Evolutionary conservation across 2,888 invertebrate species (phyloP).

Genomic region (Catocala nupta): DNA sequence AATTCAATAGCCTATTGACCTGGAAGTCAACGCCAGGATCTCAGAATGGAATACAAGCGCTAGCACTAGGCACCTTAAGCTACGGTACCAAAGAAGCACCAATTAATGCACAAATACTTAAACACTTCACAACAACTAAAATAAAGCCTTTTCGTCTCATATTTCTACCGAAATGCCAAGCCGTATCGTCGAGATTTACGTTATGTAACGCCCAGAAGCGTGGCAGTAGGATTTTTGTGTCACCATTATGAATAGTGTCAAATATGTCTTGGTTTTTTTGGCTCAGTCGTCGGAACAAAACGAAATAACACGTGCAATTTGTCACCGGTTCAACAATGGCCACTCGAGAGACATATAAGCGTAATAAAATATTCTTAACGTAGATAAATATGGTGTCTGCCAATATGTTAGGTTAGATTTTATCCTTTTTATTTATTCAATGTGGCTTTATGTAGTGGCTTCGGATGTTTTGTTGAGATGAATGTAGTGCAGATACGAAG

Average conservation of each 20-base stretch:
- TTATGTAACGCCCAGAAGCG: constrained; percentile 13
- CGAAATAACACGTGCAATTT: constrained; percentile 43
- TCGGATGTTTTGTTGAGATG: too few species aligned
- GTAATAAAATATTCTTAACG: constrained; percentile 28
- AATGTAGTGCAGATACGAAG: too few species aligned
- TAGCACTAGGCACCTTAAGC: too few species aligned
- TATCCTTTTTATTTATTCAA: too few species aligned
- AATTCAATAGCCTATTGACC: too few species aligned
- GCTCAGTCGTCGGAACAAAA: constrained; percentile 22
- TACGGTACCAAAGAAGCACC: too few species aligned
- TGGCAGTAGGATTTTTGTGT: constrained; percentile 31
- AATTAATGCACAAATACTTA: background rate
- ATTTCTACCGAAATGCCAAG: constrained; percentile 23
- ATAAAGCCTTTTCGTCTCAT: background rate
- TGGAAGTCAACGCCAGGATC: too few species aligned
- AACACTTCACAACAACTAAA: background rate
- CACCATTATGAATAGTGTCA: constrained; percentile 47
- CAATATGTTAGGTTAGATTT: background rate
- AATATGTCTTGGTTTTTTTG: constrained; percentile 46
- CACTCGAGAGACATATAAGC: constrained; percentile 23
- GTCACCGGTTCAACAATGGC: constrained; percentile 42
- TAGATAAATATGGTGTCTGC: constrained; percentile 13
- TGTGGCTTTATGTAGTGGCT: too few species aligned
- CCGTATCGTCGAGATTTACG: constrained; percentile 14
- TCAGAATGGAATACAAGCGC: too few species aligned